These are phyloP conservation scores for Drosophila sucinea DNA, from an alignment of 1,140 invertebrate species.

Conservation along the genomic window DNA sequence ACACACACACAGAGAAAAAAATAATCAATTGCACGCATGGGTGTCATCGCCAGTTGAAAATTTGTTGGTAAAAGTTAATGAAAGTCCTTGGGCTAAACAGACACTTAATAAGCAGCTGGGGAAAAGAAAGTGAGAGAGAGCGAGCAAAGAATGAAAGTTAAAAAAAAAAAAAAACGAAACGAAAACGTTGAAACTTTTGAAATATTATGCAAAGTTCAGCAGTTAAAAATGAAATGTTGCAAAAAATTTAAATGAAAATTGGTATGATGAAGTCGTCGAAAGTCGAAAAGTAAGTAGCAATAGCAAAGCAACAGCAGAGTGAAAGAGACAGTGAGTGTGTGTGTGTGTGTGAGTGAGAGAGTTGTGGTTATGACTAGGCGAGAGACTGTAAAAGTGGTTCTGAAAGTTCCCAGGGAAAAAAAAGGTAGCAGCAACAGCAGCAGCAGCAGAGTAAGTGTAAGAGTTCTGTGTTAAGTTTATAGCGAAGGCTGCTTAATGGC, in stretches of 20 bases:
- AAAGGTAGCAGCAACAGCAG: slow-evolving; percentile 8
- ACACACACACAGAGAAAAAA: not conserved
- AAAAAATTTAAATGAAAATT: slow-evolving; percentile 59
- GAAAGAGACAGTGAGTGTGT: not conserved
- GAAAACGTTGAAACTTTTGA: slow-evolving; percentile 9
- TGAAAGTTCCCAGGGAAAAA: slow-evolving; percentile 22
- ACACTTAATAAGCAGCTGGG: slow-evolving; percentile 43
- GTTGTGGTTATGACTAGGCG: slow-evolving; percentile 45
- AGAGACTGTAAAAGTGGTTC: slow-evolving; percentile 49
- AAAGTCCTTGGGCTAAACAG: slow-evolving; percentile 16
- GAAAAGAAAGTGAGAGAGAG: slow-evolving; percentile 14
- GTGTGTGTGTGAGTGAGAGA: not conserved
- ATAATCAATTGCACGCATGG: slow-evolving; percentile 33
- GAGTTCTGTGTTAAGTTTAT: slow-evolving; percentile 29
- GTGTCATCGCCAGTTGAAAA: slow-evolving; percentile 37
- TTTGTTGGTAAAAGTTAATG: slow-evolving; percentile 12
- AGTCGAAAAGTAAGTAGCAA: slow-evolving; percentile 25
- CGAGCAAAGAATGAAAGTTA: not conserved
- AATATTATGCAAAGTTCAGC: slow-evolving; percentile 52
- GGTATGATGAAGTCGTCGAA: slow-evolving; percentile 41
- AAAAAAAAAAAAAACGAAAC: not conserved
- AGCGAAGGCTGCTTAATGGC: slow-evolving; percentile 43
- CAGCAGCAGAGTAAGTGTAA: slow-evolving; percentile 13
- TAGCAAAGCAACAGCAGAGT: not conserved
- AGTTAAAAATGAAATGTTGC: slow-evolving; percentile 63